Percentiles rank a stretch among this genome's conserved stretches.
Conservation (phyloP, 2,888 invertebrate genomes). For the Epiperipatus broadwayi region DNA sequence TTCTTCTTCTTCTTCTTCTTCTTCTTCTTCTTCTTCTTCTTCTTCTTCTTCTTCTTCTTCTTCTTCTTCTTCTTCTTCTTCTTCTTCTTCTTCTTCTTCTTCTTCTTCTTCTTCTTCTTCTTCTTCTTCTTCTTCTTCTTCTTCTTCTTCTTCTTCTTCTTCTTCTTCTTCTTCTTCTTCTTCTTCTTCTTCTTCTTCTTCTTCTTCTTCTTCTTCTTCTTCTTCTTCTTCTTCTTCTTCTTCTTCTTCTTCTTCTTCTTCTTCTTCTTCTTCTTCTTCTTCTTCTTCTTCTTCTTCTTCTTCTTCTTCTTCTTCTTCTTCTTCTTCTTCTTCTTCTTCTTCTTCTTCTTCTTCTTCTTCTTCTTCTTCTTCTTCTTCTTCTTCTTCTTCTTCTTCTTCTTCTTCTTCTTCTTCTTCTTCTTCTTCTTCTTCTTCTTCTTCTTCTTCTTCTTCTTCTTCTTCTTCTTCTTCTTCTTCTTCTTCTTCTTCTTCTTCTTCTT, state of each 20-base stretch:
- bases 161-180: constrained; percentile 3
- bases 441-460: constrained; percentile 9
- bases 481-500: neutral
- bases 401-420: constrained; percentile 7
- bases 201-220: constrained; percentile 3
- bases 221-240: constrained; percentile 3
- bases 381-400: neutral
- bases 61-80: constrained; percentile 3
- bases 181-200: constrained; percentile 3
- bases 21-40: constrained; percentile 3
- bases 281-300: constrained; percentile 3
- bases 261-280: constrained; percentile 3
- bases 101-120: constrained; percentile 3
- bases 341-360: constrained; percentile 11
- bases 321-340: neutral
- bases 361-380: constrained; percentile 4
- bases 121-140: constrained; percentile 3
- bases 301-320: neutral
- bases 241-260: constrained; percentile 3
- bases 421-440: neutral
- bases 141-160: constrained; percentile 3
- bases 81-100: constrained; percentile 3
- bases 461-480: constrained; percentile 9
- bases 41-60: constrained; percentile 3
- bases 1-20: constrained; percentile 3